phyloP scores from a whole-genome alignment of 1,140 invertebrate genomes.

The Plodia interpunctella region DNA sequence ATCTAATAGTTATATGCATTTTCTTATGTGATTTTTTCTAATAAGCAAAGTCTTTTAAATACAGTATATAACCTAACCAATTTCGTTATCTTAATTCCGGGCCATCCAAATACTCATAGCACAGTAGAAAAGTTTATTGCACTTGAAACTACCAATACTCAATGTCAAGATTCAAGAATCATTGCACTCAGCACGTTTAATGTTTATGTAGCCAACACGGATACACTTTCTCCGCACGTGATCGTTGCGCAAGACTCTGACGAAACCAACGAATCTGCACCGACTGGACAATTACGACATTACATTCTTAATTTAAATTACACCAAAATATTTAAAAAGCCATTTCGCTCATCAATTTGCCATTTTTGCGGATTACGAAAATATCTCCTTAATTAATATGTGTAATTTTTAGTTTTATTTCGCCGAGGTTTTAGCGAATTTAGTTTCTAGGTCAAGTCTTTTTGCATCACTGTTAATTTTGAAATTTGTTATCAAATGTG shows the following conservation, averaged over 20 bases:
- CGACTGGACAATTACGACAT: conserved; percentile 5
- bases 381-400: not conserved
- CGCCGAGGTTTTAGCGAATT: not conserved
- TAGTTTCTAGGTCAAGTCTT: not conserved
- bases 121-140: not conserved
- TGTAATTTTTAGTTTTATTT: not conserved
- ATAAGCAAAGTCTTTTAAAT: too few relatives aligned
- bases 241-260: conserved; percentile 7
- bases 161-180: not conserved
- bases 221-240: conserved; percentile 11
- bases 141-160: not conserved
- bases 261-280: conserved; percentile 4
- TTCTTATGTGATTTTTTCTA: too few relatives aligned
- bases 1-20: too few relatives aligned
- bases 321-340: too few relatives aligned
- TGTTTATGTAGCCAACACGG: conserved; percentile 1
- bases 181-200: conserved; percentile 1
- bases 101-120: too few relatives aligned
- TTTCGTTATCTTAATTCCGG: too few relatives aligned
- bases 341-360: too few relatives aligned
- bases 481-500: not conserved
- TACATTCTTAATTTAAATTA: not conserved
- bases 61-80: too few relatives aligned
- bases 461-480: conserved; percentile 1
- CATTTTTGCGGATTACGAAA: not conserved